These are phyloP conservation scores for Ochropleura plecta DNA, from an alignment of 2,888 invertebrate genomes.

Conservation along the genomic window DNA sequence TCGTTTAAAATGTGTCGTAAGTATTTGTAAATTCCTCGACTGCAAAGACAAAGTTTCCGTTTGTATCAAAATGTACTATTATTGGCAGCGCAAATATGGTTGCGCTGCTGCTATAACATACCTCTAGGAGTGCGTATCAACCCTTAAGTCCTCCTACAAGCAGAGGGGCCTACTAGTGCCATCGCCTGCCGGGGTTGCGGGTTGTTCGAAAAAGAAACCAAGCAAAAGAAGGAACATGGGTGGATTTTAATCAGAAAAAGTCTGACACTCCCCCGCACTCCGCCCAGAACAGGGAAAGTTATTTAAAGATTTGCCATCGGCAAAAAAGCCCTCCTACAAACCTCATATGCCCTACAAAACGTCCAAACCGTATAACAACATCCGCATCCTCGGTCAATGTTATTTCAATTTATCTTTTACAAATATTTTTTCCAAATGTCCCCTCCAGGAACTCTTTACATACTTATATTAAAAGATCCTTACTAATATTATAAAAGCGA, in stretches of 20 bases:
- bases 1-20: not conserved
- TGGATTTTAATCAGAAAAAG: no score
- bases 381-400: not conserved
- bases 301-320: no score
- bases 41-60: not conserved
- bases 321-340: no score
- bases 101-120: no score
- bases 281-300: no score
- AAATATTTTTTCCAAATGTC: conserved; percentile 1
- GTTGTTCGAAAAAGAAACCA: no score
- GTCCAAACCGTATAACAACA: not conserved
- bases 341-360: no score
- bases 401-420: conserved; percentile 15
- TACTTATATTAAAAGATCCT: conserved; percentile 25
- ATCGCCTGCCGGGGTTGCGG: no score
- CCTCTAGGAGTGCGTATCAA: not conserved
- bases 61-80: not conserved
- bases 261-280: no score
- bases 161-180: no score
- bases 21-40: not conserved
- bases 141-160: not conserved
- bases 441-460: not conserved
- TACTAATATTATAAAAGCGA: no score
- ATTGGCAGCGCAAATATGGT: not conserved
- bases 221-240: no score